Evolutionary conservation across 2,888 invertebrate species (phyloP).

Genomic region (Drosophila kambysellisi): DNA sequence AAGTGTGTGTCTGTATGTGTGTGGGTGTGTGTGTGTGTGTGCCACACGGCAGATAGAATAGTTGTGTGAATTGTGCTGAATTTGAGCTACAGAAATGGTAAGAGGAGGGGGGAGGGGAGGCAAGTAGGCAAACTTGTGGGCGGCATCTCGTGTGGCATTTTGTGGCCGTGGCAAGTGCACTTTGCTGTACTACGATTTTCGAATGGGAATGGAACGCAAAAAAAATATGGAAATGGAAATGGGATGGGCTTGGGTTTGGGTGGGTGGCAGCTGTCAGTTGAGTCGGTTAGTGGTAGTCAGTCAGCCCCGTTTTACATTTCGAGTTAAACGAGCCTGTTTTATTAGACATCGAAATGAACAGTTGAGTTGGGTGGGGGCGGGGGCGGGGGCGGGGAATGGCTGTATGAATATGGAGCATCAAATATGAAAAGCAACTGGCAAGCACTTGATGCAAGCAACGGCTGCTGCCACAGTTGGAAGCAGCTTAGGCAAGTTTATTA

Average conservation of each 20-base stretch:
- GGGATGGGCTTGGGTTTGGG: not conserved
- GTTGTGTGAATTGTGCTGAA: slow-evolving; percentile 24
- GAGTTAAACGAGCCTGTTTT: slow-evolving; percentile 51
- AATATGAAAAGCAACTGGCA: slow-evolving; percentile 21
- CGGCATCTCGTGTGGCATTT: slow-evolving; percentile 49
- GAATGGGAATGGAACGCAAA: not conserved
- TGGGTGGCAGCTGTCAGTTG: slow-evolving; percentile 65
- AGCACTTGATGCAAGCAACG: slow-evolving; percentile 9
- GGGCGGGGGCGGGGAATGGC: not conserved
- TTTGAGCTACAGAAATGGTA: not conserved
- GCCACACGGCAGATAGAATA: slow-evolving; percentile 29
- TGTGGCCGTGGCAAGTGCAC: slow-evolving; percentile 76
- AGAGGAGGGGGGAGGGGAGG: not conserved
- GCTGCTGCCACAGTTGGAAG: not conserved
- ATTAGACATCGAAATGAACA: slow-evolving; percentile 42
- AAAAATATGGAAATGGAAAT: not conserved
- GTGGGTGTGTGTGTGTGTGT: slow-evolving; percentile 12
- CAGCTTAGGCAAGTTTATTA: slow-evolving; percentile 21
- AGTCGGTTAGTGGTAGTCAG: slow-evolving; percentile 26
- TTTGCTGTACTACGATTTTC: slow-evolving; percentile 68
- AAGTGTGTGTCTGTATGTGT: slow-evolving; percentile 18
- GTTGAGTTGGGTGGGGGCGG: not conserved
- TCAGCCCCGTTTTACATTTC: slow-evolving; percentile 27
- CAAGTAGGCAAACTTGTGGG: not conserved
- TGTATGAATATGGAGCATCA: not conserved